phyloP scores from a whole-genome alignment of 2,113 vertebrate species.

The Poeciliopsis retropinna region DNA sequence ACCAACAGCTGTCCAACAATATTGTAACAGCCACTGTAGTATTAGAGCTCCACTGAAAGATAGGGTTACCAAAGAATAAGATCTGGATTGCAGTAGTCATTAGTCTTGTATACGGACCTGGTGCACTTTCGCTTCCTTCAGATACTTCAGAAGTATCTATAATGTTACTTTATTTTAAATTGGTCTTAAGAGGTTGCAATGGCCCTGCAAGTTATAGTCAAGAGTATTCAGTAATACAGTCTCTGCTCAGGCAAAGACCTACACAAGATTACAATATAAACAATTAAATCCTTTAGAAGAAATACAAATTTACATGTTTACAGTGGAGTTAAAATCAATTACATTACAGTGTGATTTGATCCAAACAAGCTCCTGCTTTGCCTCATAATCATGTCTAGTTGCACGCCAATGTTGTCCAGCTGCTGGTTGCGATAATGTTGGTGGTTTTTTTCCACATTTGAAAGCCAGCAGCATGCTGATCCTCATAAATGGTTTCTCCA shows the following conservation, averaged over 20 bases:
- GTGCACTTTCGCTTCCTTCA: constrained; percentile 66
- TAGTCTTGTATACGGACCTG: constrained; percentile 74
- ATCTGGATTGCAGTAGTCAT: constrained; percentile 73
- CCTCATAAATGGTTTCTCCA: constrained; percentile 28
- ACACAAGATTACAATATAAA: constrained; percentile 76
- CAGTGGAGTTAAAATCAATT: constrained; percentile 77
- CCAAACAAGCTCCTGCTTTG: constrained; percentile 53
- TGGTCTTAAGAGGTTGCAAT: constrained; percentile 66
- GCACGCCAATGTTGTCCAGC: constrained; percentile 32
- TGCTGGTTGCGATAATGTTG: constrained; percentile 47
- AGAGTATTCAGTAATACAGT: constrained; percentile 65
- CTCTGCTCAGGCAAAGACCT: constrained; percentile 68
- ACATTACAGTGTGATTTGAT: constrained; percentile 77
- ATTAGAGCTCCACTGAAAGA: constrained; percentile 57
- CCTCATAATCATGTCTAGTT: constrained; percentile 31
- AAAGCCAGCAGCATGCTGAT: constrained; percentile 39
- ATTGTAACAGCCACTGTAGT: constrained; percentile 20
- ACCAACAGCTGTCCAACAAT: constrained; percentile 41
- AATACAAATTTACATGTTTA: constrained; percentile 82
- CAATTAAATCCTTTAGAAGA: constrained; percentile 77
- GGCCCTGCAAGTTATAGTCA: constrained; percentile 65
- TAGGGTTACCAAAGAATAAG: constrained; percentile 54
- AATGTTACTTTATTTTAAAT: constrained; percentile 57
- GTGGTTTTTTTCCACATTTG: constrained; percentile 14
- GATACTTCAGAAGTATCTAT: constrained; percentile 57